These are phyloP conservation scores for Umimayanthus kanabou DNA, from an alignment of 92 coral and sea anemone genomes.

Conservation along the genomic window DNA sequence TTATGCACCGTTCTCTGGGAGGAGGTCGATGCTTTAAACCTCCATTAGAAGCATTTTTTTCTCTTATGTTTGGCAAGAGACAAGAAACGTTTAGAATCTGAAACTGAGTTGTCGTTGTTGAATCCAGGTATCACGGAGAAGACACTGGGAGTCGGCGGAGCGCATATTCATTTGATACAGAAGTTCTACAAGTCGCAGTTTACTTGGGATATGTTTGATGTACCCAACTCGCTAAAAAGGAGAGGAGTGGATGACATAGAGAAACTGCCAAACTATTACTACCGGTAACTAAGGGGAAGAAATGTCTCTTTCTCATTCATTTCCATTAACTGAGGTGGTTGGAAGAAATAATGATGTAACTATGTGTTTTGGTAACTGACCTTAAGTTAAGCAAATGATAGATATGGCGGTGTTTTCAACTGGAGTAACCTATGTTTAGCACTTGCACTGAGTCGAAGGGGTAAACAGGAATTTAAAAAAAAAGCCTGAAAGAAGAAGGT, in stretches of 20 bases:
- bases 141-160: constrained; percentile 42
- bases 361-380: no score
- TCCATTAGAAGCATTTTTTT: no score
- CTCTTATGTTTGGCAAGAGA: no score
- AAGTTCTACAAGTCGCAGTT: constrained; percentile 57
- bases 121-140: constrained; percentile 28
- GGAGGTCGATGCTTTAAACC: background rate
- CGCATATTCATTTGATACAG: constrained; percentile 62
- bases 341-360: background rate
- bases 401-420: no score
- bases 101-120: background rate
- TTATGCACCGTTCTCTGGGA: background rate
- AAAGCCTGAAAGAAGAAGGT: no score
- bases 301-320: background rate
- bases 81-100: background rate
- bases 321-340: background rate
- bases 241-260: constrained; percentile 57
- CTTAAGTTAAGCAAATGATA: no score
- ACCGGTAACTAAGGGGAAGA: constrained; percentile 28
- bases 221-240: constrained; percentile 46
- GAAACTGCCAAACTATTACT: constrained; percentile 49
- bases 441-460: no score
- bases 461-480: no score
- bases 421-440: no score
- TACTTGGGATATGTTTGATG: constrained; percentile 24